Percentiles rank a stretch among this genome's conserved stretches.
Conservation (phyloP, 2,888 invertebrate species). For the Pterobdella sp. region DNA sequence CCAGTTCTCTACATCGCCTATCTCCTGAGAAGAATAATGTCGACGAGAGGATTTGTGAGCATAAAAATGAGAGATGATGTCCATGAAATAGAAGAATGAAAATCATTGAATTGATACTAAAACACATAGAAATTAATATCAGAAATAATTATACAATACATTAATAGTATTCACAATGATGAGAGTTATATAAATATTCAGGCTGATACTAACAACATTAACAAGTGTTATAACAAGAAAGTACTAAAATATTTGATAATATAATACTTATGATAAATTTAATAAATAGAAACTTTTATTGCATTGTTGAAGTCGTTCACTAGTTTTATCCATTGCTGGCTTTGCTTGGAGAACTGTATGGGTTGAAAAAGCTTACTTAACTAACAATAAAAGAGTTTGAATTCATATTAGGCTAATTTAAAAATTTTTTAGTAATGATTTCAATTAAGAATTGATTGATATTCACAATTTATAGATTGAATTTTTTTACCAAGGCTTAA, state of each 20-base stretch:
- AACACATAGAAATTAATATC: constrained; percentile 2
- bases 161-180: background rate
- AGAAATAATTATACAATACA: background rate
- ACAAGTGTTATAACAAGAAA: background rate
- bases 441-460: too few relatives aligned
- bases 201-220: background rate
- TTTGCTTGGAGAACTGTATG: constrained; percentile 88
- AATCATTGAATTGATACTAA: background rate
- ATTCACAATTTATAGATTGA: too few relatives aligned
- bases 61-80: background rate
- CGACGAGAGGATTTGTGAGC: background rate
- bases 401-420: too few relatives aligned
- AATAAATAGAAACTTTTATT: constrained; percentile 50
- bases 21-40: constrained; percentile 67
- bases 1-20: constrained; percentile 98
- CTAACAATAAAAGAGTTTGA: too few relatives aligned
- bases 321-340: constrained; percentile 88
- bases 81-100: background rate
- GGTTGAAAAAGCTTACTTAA: too few relatives aligned
- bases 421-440: too few relatives aligned
- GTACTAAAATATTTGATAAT: background rate
- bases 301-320: constrained; percentile 57
- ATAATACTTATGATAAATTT: background rate
- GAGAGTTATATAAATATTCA: background rate
- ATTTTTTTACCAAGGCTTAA: too few relatives aligned